These are phyloP conservation scores for Nixonia krombeini DNA, from an alignment of 1,140 invertebrate genomes.

Conservation along the genomic window DNA sequence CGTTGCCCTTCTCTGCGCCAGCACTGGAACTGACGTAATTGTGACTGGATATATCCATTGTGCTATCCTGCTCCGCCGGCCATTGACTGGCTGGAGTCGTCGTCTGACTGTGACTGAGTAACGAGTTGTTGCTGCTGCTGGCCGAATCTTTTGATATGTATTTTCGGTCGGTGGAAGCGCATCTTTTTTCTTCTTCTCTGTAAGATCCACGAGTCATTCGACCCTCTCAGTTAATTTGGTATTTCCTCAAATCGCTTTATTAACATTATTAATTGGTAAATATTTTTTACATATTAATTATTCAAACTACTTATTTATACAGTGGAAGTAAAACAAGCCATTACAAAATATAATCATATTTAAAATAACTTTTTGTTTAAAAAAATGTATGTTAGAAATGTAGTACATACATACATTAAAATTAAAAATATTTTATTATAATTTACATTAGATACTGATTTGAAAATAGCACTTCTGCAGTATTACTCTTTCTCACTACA, in stretches of 20 bases:
- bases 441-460: no score
- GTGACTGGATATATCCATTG: conserved; percentile 54
- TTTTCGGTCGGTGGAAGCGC: conserved; percentile 85
- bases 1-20: conserved; percentile 57
- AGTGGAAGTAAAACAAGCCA: no score
- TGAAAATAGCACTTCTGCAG: no score
- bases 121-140: conserved; percentile 64
- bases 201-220: conserved; percentile 20
- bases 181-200: conserved; percentile 83
- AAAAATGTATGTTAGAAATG: no score
- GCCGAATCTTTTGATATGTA: conserved; percentile 74
- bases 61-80: conserved; percentile 66
- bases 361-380: no score
- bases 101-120: conserved; percentile 66
- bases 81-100: conserved; percentile 69
- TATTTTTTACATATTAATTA: background rate
- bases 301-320: background rate
- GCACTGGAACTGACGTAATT: conserved; percentile 54
- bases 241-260: background rate
- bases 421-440: no score
- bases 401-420: no score
- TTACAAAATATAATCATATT: no score
- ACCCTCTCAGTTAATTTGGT: background rate
- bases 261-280: conserved; percentile 7
- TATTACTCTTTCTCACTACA: no score